These are phyloP conservation scores for Carollia perspicillata DNA, from an alignment of 2,113 vertebrate species.

Conservation along the genomic window DNA sequence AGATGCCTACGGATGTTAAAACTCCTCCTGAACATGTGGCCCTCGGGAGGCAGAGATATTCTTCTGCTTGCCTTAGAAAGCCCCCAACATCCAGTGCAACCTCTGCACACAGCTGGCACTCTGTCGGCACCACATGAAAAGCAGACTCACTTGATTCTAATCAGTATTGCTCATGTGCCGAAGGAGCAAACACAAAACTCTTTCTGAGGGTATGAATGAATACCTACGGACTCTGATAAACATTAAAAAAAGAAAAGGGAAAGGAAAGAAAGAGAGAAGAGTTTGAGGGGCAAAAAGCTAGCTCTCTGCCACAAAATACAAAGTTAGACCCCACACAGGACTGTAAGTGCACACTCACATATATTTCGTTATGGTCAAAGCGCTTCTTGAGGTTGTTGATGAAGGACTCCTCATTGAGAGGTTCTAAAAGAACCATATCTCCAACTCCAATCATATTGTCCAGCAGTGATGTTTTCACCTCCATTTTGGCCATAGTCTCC, in stretches of 20 bases:
- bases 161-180: not conserved
- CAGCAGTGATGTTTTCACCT: slow-evolving; percentile 96
- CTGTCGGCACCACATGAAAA: not conserved
- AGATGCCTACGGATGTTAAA: not conserved
- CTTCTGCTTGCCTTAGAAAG: not conserved
- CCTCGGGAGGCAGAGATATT: not conserved
- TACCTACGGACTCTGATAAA: not conserved
- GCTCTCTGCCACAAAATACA: not conserved
- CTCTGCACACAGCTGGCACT: not conserved
- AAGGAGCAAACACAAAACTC: slow-evolving; percentile 1
- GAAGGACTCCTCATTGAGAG: slow-evolving; percentile 92
- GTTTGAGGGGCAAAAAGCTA: not conserved
- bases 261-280: not conserved
- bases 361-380: slow-evolving; percentile 95
- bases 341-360: slow-evolving; percentile 85
- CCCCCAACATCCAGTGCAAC: accelerated
- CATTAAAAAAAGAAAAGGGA: not conserved
- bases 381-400: slow-evolving; percentile 94
- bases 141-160: not conserved
- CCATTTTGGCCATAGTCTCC: slow-evolving; percentile 91
- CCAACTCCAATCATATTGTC: slow-evolving; percentile 98
- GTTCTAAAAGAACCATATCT: slow-evolving; percentile 98
- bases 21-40: not conserved
- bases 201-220: not conserved
- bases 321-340: not conserved